Conservation (phyloP, 2,888 invertebrate genomes). For the Dichetophora obliterata region DNA sequence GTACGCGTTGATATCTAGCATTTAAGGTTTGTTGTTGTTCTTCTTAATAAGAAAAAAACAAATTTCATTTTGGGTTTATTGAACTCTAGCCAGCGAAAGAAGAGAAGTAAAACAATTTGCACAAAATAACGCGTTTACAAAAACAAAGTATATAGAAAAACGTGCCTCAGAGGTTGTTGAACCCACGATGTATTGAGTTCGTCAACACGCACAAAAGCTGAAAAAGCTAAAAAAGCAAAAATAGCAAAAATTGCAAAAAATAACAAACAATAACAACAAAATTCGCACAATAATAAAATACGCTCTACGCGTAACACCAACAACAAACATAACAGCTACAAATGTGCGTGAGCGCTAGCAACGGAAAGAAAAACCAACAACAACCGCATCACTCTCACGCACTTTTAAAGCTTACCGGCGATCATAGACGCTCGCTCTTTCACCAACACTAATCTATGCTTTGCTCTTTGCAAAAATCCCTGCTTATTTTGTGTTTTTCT, state of each 20-base stretch:
- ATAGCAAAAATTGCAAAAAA: neutral
- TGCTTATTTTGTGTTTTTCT: no score
- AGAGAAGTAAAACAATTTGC: conserved; percentile 1
- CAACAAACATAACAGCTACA: neutral
- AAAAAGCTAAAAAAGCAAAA: neutral
- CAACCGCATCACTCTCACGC: neutral
- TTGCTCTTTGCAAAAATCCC: no score
- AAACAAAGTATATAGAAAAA: neutral
- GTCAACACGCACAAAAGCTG: conserved; percentile 17
- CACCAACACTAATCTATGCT: neutral
- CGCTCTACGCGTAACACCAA: neutral
- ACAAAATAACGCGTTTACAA: neutral
- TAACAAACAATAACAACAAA: conserved; percentile 7
- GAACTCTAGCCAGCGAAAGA: conserved; percentile 24
- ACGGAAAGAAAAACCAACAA: neutral
- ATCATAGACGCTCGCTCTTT: neutral
- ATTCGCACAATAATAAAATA: neutral
- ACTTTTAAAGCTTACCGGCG: neutral
- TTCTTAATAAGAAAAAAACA: conserved; percentile 7
- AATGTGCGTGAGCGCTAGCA: conserved; percentile 21
- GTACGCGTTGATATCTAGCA: no score
- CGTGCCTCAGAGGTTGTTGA: conserved; percentile 1
- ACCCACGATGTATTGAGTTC: neutral
- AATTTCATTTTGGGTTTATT: conserved; percentile 18
- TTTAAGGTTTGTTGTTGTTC: conserved; percentile 30